Conservation (phyloP, 64 coral and sea anemone genomes). For the Pocillopora damicornis region DNA sequence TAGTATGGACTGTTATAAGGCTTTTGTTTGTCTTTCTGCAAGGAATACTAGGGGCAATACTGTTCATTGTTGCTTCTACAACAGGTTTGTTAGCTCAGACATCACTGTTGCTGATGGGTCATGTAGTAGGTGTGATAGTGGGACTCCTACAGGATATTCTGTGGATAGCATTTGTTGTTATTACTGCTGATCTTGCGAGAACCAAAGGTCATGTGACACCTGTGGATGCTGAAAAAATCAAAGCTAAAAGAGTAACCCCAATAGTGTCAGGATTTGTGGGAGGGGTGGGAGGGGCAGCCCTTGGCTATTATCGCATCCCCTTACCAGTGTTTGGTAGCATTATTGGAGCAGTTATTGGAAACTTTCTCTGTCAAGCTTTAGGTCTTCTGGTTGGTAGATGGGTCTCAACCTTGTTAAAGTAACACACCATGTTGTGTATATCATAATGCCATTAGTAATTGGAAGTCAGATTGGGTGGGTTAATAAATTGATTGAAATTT, state of each 20-base stretch:
- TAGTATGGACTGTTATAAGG: conserved; percentile 56
- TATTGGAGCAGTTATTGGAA: conserved; percentile 59
- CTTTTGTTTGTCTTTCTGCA: conserved; percentile 60
- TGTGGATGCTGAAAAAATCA: conserved; percentile 83
- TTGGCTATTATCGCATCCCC: conserved; percentile 65
- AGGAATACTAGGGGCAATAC: conserved; percentile 48
- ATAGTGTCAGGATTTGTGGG: conserved; percentile 77
- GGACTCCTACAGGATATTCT: conserved; percentile 71
- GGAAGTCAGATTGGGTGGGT: no score
- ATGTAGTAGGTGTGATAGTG: conserved; percentile 40
- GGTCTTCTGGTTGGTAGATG: conserved; percentile 82
- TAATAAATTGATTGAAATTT: no score
- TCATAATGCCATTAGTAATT: no score
- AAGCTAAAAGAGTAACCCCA: conserved; percentile 78
- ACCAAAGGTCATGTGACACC: conserved; percentile 76
- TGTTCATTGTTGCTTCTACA: conserved; percentile 55
- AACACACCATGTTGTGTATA: neutral
- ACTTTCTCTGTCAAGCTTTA: conserved; percentile 70
- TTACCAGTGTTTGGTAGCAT: conserved; percentile 71
- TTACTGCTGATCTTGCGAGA: conserved; percentile 62
- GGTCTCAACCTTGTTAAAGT: conserved; percentile 72
- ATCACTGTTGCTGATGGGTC: conserved; percentile 51
- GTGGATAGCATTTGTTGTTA: conserved; percentile 65
- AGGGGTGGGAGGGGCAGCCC: conserved; percentile 56
- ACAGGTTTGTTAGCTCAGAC: conserved; percentile 82